phyloP scores from a whole-genome alignment of 2,113 vertebrate genomes.

The Ifrita kowaldi region DNA sequence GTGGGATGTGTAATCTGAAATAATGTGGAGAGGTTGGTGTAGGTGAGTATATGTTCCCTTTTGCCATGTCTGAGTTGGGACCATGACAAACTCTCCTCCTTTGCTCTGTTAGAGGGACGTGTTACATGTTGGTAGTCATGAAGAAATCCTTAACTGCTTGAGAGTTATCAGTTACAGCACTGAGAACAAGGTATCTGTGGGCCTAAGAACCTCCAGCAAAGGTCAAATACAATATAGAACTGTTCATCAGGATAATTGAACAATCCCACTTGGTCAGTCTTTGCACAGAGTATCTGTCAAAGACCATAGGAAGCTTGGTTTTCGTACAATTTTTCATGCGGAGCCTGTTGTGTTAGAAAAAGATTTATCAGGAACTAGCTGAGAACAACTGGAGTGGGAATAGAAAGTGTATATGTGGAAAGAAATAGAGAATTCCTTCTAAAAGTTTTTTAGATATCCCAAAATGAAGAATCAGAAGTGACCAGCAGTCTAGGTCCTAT shows the following conservation, averaged over 20 bases:
- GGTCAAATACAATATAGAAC: not conserved
- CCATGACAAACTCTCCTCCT: not conserved
- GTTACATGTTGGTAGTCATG: not conserved
- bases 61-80: not conserved
- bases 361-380: not conserved
- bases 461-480: not conserved
- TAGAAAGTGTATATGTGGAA: not conserved
- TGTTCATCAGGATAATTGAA: not conserved
- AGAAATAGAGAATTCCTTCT: not conserved
- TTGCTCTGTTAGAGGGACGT: not conserved
- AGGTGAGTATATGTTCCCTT: not conserved
- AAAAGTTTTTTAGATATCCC: not conserved
- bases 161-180: not conserved
- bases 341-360: not conserved
- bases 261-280: not conserved
- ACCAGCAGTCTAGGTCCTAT: not conserved
- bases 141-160: not conserved
- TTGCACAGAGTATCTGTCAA: not conserved
- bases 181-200: not conserved
- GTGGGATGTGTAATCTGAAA: not conserved
- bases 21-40: not conserved
- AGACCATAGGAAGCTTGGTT: not conserved
- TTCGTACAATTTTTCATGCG: not conserved
- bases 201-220: not conserved
- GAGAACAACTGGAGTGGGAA: not conserved